Evolutionary conservation across 2,888 invertebrate genomes (phyloP).

Genomic region (Caradrina kadenii): DNA sequence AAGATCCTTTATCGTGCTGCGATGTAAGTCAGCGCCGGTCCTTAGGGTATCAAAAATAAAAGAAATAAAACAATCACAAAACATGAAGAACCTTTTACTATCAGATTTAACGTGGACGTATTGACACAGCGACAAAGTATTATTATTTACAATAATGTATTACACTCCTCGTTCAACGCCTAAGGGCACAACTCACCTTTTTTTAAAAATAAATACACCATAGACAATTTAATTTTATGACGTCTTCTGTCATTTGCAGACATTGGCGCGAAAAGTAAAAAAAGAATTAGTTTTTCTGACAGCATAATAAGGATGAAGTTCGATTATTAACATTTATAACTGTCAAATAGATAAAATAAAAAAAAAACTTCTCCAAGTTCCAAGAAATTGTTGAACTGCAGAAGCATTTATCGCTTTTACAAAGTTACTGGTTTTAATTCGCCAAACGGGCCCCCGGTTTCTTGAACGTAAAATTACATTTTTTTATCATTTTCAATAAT

Average conservation of each 20-base stretch:
- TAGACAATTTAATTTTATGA: constrained; percentile 37
- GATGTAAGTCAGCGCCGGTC: no score
- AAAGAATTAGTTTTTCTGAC: background rate
- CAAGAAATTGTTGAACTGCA: no score
- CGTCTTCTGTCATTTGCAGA: constrained; percentile 5
- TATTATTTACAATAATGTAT: constrained; percentile 80
- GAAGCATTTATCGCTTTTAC: no score
- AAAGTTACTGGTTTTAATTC: no score
- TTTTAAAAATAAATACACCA: constrained; percentile 41
- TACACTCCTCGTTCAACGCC: constrained; percentile 68
- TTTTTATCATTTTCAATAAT: no score
- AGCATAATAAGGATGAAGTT: no score
- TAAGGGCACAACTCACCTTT: constrained; percentile 58
- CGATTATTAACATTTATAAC: no score
- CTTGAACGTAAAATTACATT: no score
- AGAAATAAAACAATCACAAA: constrained; percentile 76
- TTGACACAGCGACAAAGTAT: constrained; percentile 85
- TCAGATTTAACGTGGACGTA: constrained; percentile 88
- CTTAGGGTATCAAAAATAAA: background rate
- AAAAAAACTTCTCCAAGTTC: no score
- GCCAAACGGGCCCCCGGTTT: no score
- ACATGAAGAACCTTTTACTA: constrained; percentile 89
- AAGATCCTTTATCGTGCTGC: no score
- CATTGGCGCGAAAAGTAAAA: background rate
- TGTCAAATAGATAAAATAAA: no score